Evolutionary conservation across 1,140 invertebrate species (phyloP), one percentile per base, ranked within the genome.

Genomic region (Aphis craccivora): DNA sequence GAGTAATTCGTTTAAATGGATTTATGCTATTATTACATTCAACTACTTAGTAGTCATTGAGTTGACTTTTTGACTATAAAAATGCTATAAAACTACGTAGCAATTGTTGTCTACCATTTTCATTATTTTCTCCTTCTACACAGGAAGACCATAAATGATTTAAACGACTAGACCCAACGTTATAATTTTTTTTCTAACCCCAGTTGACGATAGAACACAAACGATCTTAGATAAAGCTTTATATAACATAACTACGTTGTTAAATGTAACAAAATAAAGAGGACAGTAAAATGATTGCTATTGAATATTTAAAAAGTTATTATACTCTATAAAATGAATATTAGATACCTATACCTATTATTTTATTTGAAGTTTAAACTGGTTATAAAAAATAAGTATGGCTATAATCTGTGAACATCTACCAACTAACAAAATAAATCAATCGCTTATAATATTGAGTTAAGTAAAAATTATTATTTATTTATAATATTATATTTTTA

Each of bases 161-260:
- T 76, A 76, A 76, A 76, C n/a, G 60, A 76, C 60, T 76, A n/a
- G n/a, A 76, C n/a, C 60, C 30, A 76, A 76, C 60, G 60, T 76
- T 76, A 76, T n/a, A n/a, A 67, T 51, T 51, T 76, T 76, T 30
- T 76, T 76, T 76, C 60, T 76, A 76, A 76, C 60, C 60, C 60
- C 60, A 76, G 60, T 76, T 76, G 60, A 76, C 60, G 60, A 76
- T 76, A 76, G 60, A 76, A 76, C 60, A 76, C n/a, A 76, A 76
- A 76, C n/a, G 60, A 67, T 76, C 30, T n/a, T 76, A 76, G 60
- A 76, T 76, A 76, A 76, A 76, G 14, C 60, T n/a, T n/a, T n/a
- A 18, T 18, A n/a, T n/a, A 76, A n/a, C n/a, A 76, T 76, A 76
- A 76, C 60, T 76, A 76, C 60, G 60, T 76, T 5, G n/a, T 76